Conservation (phyloP, 2,888 invertebrate species). For the Clepsis dumicolana region DNA sequence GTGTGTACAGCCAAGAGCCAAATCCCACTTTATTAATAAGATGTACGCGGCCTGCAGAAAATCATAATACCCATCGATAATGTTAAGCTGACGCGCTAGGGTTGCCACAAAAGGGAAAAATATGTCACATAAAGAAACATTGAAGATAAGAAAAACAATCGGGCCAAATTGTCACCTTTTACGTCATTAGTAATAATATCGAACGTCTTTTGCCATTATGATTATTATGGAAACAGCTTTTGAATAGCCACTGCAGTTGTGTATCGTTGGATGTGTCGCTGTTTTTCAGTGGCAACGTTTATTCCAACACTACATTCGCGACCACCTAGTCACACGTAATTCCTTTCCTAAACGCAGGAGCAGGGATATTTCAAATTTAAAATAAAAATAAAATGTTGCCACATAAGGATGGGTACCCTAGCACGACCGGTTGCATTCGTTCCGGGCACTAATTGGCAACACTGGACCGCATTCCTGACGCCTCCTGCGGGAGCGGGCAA, state of each 20-base stretch:
- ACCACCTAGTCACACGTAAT: not conserved
- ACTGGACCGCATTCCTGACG: slow-evolving; percentile 61
- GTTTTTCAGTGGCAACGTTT: too few relatives aligned
- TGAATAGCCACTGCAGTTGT: too few relatives aligned
- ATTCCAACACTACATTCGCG: too few relatives aligned
- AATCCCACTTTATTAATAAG: slow-evolving; percentile 40
- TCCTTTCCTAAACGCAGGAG: not conserved
- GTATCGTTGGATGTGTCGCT: too few relatives aligned
- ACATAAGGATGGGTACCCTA: slow-evolving; percentile 27
- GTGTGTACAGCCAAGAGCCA: slow-evolving; percentile 31
- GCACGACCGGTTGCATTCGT: slow-evolving; percentile 60
- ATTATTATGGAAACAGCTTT: too few relatives aligned
- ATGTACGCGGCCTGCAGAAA: slow-evolving; percentile 41
- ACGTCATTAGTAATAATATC: too few relatives aligned
- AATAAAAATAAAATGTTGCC: slow-evolving; percentile 8
- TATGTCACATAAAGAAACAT: not conserved
- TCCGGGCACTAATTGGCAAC: slow-evolving; percentile 63
- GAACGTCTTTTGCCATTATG: too few relatives aligned
- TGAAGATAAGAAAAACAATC: not conserved
- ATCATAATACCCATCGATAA: slow-evolving; percentile 48
- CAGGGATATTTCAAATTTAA: not conserved
- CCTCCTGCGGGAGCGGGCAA: slow-evolving; percentile 45
- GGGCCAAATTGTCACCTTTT: not conserved
- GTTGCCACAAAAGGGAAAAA: slow-evolving; percentile 26
- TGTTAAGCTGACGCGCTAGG: slow-evolving; percentile 43